A percentile compares a stretch with the other conserved stretches of the same genome.
Conservation (phyloP, 64 coral and sea anemone species). For the Montipora cactus region DNA sequence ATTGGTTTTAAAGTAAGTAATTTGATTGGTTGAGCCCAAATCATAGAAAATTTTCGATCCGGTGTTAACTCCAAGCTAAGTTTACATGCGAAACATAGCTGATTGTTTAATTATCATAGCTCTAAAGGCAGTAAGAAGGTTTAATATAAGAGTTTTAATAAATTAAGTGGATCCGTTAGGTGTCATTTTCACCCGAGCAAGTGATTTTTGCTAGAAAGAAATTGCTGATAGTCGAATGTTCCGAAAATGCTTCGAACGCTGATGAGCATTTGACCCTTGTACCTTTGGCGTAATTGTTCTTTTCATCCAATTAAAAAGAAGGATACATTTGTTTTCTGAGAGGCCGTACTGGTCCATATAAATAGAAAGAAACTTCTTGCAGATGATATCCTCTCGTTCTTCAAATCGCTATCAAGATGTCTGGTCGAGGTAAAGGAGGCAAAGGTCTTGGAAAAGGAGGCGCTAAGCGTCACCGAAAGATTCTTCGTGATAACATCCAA, state of each 20-base stretch:
- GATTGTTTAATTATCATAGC: not conserved
- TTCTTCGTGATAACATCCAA: conserved; percentile 92
- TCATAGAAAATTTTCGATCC: not conserved
- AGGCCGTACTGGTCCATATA: not conserved
- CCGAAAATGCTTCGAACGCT: not conserved
- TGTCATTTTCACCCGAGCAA: not conserved
- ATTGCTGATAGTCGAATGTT: not conserved
- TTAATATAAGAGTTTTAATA: not conserved
- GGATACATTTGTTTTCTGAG: not conserved
- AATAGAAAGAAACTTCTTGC: not conserved
- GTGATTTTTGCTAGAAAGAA: not conserved
- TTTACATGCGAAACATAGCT: not conserved
- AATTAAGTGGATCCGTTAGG: not conserved
- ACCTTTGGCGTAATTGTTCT: not conserved
- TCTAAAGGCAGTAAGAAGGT: not conserved
- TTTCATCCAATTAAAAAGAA: not conserved
- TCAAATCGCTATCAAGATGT: conserved; percentile 4
- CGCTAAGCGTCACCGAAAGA: conserved; percentile 95
- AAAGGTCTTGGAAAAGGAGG: conserved; percentile 97
- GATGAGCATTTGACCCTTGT: not conserved
- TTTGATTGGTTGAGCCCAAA: not conserved
- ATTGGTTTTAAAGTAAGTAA: not conserved
- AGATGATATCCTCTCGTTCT: too few species aligned
- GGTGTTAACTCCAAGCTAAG: not conserved
- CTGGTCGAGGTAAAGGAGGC: conserved; percentile 91